Base-by-base conservation (phyloP, 2,797 vertebrate genomes). In the Propithecus deckenii region DNA sequence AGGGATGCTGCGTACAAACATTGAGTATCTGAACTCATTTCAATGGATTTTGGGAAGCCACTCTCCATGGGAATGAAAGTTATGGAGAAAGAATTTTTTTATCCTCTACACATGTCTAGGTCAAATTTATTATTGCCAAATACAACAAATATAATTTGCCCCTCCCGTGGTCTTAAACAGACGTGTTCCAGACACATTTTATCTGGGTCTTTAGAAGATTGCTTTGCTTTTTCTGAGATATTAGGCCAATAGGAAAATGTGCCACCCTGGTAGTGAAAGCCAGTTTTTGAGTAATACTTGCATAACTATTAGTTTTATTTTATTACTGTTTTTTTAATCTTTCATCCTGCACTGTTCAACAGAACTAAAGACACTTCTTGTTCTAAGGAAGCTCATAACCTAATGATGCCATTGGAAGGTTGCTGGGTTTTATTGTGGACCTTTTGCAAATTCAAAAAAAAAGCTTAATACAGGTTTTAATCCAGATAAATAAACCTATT, bases 61-160 rank as follows among this genome's bases (percentile, higher is more conserved):
- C 28, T 67, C 50, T 61, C 89, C 23, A 13, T 20, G 38, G 84
- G 61, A 86, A 86, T 95, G 81, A 72, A 94, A 93, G 9, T 84
- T 96, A 85, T 7, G 20, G 69, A 88, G 79, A 93, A 94, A 69
- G 63, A 83, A 69, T 89, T 75, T 88, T 95, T 46, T 5, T 14
- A 91, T 69, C 46, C 5, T 88, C n/a, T 63, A 65, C 20, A 78
- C n/a, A 86, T 10, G 13, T 63, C 23, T 81, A 80, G 25, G 32
- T 95, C 28, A 35, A 92, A 72, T 69, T 91, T 76, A 80, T 76
- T 65, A n/a, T 75, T 94, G 75, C 88, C 92, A 97, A 86, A 84
- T 59, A 72, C 38, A 94, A 89, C 50, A 75, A 72, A 35, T 76
- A 89, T 67, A 67, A 80, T 25, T 84, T 48, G 57, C 14, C 35